Evolutionary conservation across 2,888 invertebrate genomes (phyloP).

Genomic region (Heteromurus nitidus): DNA sequence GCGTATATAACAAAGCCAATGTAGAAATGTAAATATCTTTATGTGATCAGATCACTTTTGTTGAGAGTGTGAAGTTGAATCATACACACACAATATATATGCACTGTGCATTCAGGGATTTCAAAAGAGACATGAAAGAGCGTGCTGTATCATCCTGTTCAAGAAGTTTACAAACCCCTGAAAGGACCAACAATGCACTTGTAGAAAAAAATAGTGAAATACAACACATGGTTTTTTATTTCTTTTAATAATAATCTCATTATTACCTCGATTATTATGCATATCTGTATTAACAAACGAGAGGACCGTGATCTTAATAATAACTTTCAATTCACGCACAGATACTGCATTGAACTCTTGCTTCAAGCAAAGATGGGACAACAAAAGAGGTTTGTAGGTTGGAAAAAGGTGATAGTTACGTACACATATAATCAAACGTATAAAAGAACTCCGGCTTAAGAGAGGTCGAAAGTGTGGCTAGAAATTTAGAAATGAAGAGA

Average conservation of each 20-base stretch:
- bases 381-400: constrained; percentile 28
- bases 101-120: too few relatives aligned
- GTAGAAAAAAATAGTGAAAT: constrained; percentile 9
- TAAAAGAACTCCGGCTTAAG: too few relatives aligned
- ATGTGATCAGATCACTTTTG: not conserved
- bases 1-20: too few relatives aligned
- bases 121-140: constrained; percentile 51
- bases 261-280: constrained; percentile 60
- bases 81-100: constrained; percentile 13
- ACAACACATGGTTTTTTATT: constrained; percentile 21
- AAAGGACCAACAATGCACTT: constrained; percentile 21
- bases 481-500: too few relatives aligned
- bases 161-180: constrained; percentile 31
- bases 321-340: too few relatives aligned
- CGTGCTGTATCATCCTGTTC: constrained; percentile 51
- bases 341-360: too few relatives aligned
- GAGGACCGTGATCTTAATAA: constrained; percentile 55
- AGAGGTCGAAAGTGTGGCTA: too few relatives aligned
- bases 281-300: too few relatives aligned
- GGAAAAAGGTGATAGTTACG: constrained; percentile 53
- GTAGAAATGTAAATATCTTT: too few relatives aligned
- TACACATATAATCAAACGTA: too few relatives aligned
- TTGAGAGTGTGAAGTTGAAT: constrained; percentile 6
- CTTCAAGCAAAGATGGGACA: too few relatives aligned
- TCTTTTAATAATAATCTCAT: constrained; percentile 56